Conservation (phyloP, 2,113 vertebrate genomes). For the Leucosticte australis region DNA sequence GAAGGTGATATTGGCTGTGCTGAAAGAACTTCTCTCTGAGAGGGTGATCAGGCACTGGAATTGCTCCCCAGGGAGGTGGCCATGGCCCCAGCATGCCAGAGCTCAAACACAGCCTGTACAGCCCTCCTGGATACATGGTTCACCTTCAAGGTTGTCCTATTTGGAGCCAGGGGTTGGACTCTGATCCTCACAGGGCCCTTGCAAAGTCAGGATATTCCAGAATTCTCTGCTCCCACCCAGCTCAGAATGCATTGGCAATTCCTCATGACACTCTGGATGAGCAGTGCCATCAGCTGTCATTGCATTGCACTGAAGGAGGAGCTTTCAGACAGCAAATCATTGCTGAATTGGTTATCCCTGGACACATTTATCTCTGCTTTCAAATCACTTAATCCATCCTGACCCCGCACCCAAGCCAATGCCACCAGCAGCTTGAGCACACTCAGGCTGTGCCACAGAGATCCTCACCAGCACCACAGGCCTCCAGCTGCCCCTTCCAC, state of each 20-base stretch:
- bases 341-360: background rate
- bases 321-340: background rate
- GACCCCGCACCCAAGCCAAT: background rate
- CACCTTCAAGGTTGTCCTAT: background rate
- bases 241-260: fast-evolving
- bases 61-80: background rate
- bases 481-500: background rate
- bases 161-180: background rate
- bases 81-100: background rate
- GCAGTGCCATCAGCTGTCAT: background rate
- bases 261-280: fast-evolving
- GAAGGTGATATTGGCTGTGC: background rate
- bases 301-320: background rate
- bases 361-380: background rate
- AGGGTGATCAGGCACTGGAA: background rate
- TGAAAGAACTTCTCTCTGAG: background rate
- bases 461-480: background rate
- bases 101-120: background rate
- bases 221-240: background rate
- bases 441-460: background rate
- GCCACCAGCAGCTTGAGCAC: background rate
- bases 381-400: background rate
- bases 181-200: background rate
- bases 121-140: fast-evolving
- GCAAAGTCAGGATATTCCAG: background rate